Percentiles rank a stretch among this genome's conserved stretches.
Evolutionary conservation across 2,888 invertebrate species (phyloP).

Genomic region (Temnothorax unifasciatus): DNA sequence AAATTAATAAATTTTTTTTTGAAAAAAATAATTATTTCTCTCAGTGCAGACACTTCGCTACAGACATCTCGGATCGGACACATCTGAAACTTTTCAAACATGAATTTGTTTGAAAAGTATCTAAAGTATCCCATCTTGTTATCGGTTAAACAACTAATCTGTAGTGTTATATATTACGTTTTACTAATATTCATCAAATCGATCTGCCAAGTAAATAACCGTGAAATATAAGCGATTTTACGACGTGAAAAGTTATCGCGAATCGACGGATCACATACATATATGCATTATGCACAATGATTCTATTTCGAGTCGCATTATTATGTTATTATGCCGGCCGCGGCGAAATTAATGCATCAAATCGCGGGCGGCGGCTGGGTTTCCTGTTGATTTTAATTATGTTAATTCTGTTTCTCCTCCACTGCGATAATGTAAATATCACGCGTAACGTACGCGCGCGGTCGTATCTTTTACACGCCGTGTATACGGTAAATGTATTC

Average conservation of each 20-base stretch:
- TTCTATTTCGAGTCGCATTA: conserved; percentile 39
- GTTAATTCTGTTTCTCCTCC: conserved; percentile 41
- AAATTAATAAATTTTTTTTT: too few species aligned
- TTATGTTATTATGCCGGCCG: conserved; percentile 33
- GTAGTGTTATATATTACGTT: neutral
- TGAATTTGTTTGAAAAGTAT: neutral
- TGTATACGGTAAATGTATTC: conserved; percentile 1
- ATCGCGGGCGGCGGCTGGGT: conserved; percentile 23
- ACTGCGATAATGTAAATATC: conserved; percentile 38
- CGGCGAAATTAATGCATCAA: conserved; percentile 48
- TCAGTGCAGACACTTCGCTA: neutral
- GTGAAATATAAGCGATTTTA: conserved; percentile 20
- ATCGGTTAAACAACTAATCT: neutral
- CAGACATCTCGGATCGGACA: neutral
- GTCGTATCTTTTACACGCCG: conserved; percentile 20
- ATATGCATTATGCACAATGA: conserved; percentile 23
- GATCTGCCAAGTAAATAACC: conserved; percentile 8
- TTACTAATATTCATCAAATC: neutral
- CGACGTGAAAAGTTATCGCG: conserved; percentile 21
- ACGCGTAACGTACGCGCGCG: conserved; percentile 11
- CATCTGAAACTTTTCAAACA: neutral
- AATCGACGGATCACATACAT: neutral
- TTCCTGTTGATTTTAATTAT: conserved; percentile 57
- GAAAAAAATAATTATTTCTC: too few species aligned
- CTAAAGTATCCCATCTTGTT: neutral